Evolutionary conservation across 2,888 invertebrate species (phyloP).

Genomic region (Choreutis nemorana): DNA sequence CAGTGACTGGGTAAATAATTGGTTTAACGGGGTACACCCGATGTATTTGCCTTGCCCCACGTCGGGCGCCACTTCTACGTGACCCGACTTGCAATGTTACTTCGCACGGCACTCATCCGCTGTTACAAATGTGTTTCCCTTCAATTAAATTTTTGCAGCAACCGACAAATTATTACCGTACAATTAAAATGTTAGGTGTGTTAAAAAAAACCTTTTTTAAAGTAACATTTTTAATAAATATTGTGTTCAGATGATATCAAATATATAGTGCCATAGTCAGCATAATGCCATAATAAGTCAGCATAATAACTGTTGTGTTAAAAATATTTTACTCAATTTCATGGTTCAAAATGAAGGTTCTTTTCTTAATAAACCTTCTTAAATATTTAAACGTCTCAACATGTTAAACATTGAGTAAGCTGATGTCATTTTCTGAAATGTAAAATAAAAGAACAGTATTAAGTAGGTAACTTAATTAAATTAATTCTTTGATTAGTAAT

Average conservation of each 20-base stretch:
- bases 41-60: conserved; percentile 17
- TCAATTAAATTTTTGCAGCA: neutral
- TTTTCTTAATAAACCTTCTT: neutral
- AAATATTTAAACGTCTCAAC: conserved; percentile 22
- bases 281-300: no score
- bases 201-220: no score
- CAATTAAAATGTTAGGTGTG: no score
- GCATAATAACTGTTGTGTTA: no score
- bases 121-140: no score
- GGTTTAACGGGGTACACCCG: conserved; percentile 17
- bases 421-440: conserved; percentile 35
- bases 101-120: neutral
- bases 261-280: no score
- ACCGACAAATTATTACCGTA: no score
- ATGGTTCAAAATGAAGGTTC: neutral
- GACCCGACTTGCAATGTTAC: conserved; percentile 15
- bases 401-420: conserved; percentile 43
- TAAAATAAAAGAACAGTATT: conserved; percentile 6
- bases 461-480: neutral
- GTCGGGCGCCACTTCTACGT: conserved; percentile 23
- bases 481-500: neutral
- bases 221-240: no score
- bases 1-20: conserved; percentile 17
- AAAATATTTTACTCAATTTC: no score
- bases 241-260: no score